Base-by-base conservation (phyloP, 1,140 invertebrate genomes). In the Eupeodes corollae region DNA sequence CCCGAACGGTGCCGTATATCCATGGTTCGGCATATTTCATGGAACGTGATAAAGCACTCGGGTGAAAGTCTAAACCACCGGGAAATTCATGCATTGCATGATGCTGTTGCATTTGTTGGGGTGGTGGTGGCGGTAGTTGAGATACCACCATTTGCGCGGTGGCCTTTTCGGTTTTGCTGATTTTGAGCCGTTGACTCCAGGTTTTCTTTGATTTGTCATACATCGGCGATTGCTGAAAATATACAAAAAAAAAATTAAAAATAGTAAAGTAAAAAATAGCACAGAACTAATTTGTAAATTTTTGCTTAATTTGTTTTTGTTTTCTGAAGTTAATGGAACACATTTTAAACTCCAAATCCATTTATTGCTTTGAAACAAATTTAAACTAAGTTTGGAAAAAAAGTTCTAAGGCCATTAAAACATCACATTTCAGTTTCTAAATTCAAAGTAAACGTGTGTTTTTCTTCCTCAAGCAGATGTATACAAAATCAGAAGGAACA, bases 11-110 rank as follows among this genome's bases (percentile, higher is more conserved):
- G 47, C 84, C 83, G 55, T 88, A 88, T 2, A 88, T 73, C 84
- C 84, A 88, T 30, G 83, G 82, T 52, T 88, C 84, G 1, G 81
- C 82, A 68, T 86, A 87, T 52, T 85, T 80, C 84, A 88, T 88
- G 59, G 83, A 85, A 63, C 83, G 82, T 35, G 81, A 82, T 48
- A 87, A 63, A 6, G 78, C 70, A 51, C 73, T 77, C 13, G 75
- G 71, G 52, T 59, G 40, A 48, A 59, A 66, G 31, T 67, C 63
- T 41, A 61, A 59, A 42, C 48, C 55, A 6, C 15, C 35, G 35
- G 30, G 26, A 47, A 48, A 37, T 13, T n/a, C 35, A 14, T 40
- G 34, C 13, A 9, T 5, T 15, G 34, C 12, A 9, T 53, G 57
- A 3, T 52, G 52, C 38, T 59, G 58, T 38, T 56, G 52, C 40